These are phyloP conservation scores for Notoglanidium macrostoma DNA, from an alignment of 2,797 vertebrate species.

Conservation along the genomic window DNA sequence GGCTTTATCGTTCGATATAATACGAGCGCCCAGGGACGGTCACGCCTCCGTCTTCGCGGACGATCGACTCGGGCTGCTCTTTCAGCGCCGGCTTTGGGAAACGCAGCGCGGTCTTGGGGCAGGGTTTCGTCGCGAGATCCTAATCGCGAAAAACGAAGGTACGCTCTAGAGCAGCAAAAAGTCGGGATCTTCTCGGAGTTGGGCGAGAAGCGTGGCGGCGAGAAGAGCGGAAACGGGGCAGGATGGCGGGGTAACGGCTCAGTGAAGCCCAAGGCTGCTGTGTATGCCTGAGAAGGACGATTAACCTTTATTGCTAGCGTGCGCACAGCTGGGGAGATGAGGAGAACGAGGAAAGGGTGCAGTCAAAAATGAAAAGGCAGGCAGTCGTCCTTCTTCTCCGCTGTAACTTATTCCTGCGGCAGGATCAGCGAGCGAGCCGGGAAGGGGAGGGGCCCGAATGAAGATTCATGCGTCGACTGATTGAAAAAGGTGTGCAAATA, in stretches of 20 bases:
- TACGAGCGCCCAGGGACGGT: slow-evolving; percentile 66
- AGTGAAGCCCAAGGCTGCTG: slow-evolving; percentile 36
- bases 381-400: not conserved
- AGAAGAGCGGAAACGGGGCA: not conserved
- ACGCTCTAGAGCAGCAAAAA: not conserved
- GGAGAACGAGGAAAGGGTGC: slow-evolving; percentile 20
- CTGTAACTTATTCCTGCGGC: slow-evolving; percentile 3
- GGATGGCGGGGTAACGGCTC: slow-evolving; percentile 35
- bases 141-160: not conserved
- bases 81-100: not conserved
- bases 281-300: slow-evolving; percentile 48
- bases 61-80: slow-evolving; percentile 4
- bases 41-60: slow-evolving; percentile 4
- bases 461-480: slow-evolving; percentile 34
- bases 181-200: not conserved
- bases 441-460: not conserved
- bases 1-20: slow-evolving; percentile 76
- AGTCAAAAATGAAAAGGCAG: slow-evolving; percentile 16
- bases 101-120: not conserved
- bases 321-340: slow-evolving; percentile 43
- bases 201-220: not conserved
- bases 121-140: not conserved
- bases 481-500: slow-evolving; percentile 43
- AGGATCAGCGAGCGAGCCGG: not conserved
- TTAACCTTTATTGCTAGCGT: slow-evolving; percentile 57